phyloP scores from a whole-genome alignment of 2,797 vertebrate species.

The Onychomys torridus region DNA sequence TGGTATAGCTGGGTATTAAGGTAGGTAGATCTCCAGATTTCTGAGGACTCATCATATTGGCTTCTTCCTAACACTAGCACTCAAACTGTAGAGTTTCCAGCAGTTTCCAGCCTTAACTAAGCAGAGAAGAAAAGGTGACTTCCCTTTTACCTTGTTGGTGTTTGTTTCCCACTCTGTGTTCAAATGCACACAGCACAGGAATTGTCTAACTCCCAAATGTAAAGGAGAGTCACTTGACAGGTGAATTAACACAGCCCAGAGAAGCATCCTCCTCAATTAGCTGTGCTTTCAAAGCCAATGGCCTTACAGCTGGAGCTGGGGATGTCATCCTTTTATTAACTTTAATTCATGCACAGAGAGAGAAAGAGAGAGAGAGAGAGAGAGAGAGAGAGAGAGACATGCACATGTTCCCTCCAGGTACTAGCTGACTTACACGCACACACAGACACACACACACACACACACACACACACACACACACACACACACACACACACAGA shows the following conservation, averaged over 20 bases:
- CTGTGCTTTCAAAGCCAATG: not conserved
- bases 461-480: accelerated
- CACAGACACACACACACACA: not conserved
- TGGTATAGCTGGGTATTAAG: not conserved
- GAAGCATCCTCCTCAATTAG: not conserved
- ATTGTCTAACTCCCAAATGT: not conserved
- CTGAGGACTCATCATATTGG: no score
- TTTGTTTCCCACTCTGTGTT: not conserved
- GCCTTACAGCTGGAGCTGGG: not conserved
- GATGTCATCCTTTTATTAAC: not conserved
- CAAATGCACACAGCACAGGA: not conserved
- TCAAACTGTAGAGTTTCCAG: not conserved
- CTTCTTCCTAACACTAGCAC: no score
- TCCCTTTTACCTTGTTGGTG: not conserved
- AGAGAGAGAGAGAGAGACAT: no score
- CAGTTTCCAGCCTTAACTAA: not conserved
- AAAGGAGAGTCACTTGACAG: not conserved
- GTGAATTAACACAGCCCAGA: not conserved
- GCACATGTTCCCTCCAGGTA: no score
- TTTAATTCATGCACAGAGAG: not conserved
- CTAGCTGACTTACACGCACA: no score
- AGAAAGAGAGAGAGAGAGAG: no score
- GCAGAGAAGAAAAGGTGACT: not conserved
- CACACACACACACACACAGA: not conserved
- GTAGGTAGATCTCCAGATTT: not conserved